Evolutionary conservation across 2,113 vertebrate genomes (phyloP).

Genomic region (Geococcyx californianus): DNA sequence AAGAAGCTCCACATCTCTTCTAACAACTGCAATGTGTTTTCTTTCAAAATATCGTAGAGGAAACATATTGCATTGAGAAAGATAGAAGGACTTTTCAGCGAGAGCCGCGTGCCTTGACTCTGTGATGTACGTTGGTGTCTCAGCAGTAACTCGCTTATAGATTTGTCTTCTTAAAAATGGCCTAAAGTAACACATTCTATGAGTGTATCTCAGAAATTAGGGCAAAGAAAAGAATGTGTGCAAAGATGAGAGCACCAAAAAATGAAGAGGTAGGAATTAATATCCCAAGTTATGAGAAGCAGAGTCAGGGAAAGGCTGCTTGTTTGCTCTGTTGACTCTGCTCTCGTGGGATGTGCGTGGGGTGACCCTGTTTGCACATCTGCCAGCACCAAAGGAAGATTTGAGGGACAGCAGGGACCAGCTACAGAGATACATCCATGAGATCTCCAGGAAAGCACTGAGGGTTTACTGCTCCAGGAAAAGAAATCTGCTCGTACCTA

Average conservation of each 20-base stretch:
- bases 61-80: background rate
- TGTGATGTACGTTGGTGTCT: background rate
- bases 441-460: background rate
- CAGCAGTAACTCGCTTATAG: background rate
- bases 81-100: background rate
- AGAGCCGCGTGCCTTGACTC: background rate
- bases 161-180: background rate
- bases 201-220: background rate
- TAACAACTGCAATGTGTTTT: background rate
- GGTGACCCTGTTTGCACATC: background rate
- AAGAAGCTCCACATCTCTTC: slow-evolving; percentile 36
- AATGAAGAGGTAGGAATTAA: background rate
- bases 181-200: fast-evolving
- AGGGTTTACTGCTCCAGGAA: background rate
- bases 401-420: background rate
- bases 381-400: fast-evolving
- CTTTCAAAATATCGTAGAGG: slow-evolving; percentile 31
- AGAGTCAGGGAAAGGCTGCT: fast-evolving
- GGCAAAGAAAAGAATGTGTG: background rate
- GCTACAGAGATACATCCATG: fast-evolving
- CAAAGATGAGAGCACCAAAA: background rate
- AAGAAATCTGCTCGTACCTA: background rate
- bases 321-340: background rate
- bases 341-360: fast-evolving
- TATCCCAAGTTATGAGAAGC: background rate